Evolutionary conservation across 2,888 invertebrate species (phyloP).

Genomic region (Dryomyza anilis): DNA sequence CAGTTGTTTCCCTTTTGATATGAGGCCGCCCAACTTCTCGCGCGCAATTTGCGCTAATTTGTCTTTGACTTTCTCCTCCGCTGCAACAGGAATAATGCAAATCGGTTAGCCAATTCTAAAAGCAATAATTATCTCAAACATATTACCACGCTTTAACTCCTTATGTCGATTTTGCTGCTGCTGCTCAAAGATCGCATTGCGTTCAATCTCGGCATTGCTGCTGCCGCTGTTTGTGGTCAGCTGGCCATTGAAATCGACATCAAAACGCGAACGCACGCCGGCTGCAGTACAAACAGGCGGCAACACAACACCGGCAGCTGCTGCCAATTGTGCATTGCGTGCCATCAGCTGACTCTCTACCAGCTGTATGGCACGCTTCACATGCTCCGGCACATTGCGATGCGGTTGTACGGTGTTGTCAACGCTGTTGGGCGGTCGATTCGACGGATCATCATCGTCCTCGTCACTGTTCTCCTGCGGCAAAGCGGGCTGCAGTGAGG

Average conservation of each 20-base stretch:
- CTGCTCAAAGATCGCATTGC: conserved; percentile 41
- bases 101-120: not conserved
- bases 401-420: conserved; percentile 7
- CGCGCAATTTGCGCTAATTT: conserved; percentile 66
- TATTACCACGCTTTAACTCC: conserved; percentile 45
- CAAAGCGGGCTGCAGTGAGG: conserved; percentile 73
- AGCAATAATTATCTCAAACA: not conserved
- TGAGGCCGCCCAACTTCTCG: conserved; percentile 66
- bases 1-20: conserved; percentile 65
- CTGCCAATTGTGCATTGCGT: conserved; percentile 46
- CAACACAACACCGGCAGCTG: conserved; percentile 22
- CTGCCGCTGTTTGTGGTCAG: not conserved
- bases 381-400: conserved; percentile 52
- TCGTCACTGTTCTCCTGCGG: conserved; percentile 79
- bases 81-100: conserved; percentile 42
- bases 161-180: conserved; percentile 43
- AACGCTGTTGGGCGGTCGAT: not conserved
- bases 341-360: conserved; percentile 57
- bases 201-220: conserved; percentile 38
- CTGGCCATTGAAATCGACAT: conserved; percentile 32
- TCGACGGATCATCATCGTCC: conserved; percentile 61
- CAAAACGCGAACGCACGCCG: conserved; percentile 33
- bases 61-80: conserved; percentile 67
- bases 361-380: conserved; percentile 57
- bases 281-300: conserved; percentile 26